These are phyloP conservation scores for Drepana falcataria DNA, from an alignment of 2,888 invertebrate genomes.

Conservation along the genomic window DNA sequence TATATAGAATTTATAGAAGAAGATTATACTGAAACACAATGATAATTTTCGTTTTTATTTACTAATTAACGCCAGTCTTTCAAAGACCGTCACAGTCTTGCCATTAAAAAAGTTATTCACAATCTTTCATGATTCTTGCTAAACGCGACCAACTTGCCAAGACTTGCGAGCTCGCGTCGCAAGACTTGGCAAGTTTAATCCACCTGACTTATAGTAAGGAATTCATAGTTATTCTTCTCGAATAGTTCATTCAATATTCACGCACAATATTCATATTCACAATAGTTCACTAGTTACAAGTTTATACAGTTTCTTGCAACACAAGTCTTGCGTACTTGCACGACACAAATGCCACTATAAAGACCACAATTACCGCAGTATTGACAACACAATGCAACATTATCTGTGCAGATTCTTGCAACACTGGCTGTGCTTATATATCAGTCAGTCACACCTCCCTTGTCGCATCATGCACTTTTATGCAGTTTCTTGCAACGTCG, in stretches of 20 bases:
- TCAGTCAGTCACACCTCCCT: no score
- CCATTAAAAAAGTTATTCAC: background rate
- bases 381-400: background rate
- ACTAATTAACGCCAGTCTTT: slow-evolving; percentile 1
- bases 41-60: background rate
- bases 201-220: background rate
- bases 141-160: background rate
- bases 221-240: background rate
- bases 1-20: no score
- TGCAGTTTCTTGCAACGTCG: background rate
- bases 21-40: background rate
- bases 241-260: background rate
- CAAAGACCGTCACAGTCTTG: background rate
- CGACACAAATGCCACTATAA: background rate
- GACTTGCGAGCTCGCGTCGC: background rate
- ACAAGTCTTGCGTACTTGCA: background rate
- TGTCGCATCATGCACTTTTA: background rate
- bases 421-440: no score
- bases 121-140: background rate
- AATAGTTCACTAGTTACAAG: background rate
- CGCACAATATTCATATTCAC: background rate
- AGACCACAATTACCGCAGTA: background rate
- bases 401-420: no score
- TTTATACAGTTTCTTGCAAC: background rate
- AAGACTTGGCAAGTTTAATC: background rate